A percentile compares a stretch with the other conserved stretches of the same genome.
Conservation (phyloP, 2,797 vertebrate species). For the Girardinus metallicus region DNA sequence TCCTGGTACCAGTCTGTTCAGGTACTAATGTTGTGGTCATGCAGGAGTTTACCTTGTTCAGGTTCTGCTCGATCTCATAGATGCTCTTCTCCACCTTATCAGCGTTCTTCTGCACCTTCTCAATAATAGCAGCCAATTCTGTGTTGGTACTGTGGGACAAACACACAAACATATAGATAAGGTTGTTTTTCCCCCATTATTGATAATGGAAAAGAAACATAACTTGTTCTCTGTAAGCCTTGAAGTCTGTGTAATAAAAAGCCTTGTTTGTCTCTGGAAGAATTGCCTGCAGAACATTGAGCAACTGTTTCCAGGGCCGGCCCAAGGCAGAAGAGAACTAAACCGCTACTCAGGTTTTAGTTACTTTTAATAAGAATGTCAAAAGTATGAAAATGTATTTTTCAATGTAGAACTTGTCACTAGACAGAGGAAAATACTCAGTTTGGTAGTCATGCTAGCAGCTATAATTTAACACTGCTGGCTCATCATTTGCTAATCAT, state of each 20-base stretch:
- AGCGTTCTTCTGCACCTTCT: constrained; percentile 94
- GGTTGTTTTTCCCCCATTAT: neutral
- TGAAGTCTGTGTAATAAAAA: neutral
- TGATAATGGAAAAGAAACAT: neutral
- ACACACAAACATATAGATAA: constrained; percentile 13
- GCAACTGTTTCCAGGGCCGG: neutral
- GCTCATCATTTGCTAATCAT: neutral
- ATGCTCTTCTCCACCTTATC: constrained; percentile 97
- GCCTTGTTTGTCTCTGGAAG: neutral
- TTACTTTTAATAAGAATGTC: neutral
- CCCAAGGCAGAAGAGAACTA: neutral
- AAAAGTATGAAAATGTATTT: neutral
- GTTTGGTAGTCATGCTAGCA: neutral
- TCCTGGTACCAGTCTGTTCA: neutral
- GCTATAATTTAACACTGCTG: neutral
- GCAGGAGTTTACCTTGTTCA: constrained; percentile 84
- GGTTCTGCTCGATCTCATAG: constrained; percentile 88
- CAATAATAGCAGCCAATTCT: constrained; percentile 87
- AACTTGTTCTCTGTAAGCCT: neutral
- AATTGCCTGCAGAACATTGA: neutral
- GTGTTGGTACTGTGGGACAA: constrained; percentile 41
- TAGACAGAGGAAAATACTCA: neutral
- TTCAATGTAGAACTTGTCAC: neutral
- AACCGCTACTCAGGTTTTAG: neutral
- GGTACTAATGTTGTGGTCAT: neutral